These are phyloP conservation scores for Caenorhabditis imperialis DNA, from an alignment of 2,888 invertebrate species.

Conservation along the genomic window DNA sequence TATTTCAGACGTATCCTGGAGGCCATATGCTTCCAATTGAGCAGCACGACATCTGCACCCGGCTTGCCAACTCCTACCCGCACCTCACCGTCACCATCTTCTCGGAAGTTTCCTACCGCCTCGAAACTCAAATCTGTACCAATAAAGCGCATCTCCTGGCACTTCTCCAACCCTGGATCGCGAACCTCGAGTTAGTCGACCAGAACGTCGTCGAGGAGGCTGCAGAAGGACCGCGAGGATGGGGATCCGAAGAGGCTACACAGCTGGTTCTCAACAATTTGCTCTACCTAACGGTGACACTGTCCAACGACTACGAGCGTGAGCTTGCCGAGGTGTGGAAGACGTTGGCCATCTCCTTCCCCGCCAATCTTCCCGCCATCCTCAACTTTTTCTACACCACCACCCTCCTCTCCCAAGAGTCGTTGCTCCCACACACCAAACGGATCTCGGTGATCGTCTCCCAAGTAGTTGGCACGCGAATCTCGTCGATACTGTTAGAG, in stretches of 20 bases:
- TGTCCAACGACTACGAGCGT: constrained; percentile 93
- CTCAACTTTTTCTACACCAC: constrained; percentile 95
- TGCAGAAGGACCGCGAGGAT: constrained; percentile 82
- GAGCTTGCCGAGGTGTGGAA: constrained; percentile 97
- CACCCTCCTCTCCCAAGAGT: constrained; percentile 96
- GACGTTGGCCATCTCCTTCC: constrained; percentile 94
- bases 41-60: constrained; percentile 91
- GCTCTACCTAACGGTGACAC: constrained; percentile 93
- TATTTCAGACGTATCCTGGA: constrained; percentile 19
- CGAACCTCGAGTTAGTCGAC: constrained; percentile 97
- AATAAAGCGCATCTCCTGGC: constrained; percentile 91
- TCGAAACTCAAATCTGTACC: constrained; percentile 94
- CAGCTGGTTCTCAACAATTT: constrained; percentile 99
- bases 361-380: constrained; percentile 95
- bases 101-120: constrained; percentile 96
- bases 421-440: constrained; percentile 91
- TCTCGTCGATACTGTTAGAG: constrained; percentile 96
- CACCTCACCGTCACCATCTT: constrained; percentile 99
- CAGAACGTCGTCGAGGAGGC: constrained; percentile 67
- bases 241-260: constrained; percentile 98
- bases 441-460: constrained; percentile 93
- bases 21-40: constrained; percentile 84
- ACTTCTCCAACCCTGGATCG: constrained; percentile 95
- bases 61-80: constrained; percentile 93
- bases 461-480: constrained; percentile 90